Conservation (phyloP, 1,140 invertebrate genomes). For the Leptopilina clavipes region DNA sequence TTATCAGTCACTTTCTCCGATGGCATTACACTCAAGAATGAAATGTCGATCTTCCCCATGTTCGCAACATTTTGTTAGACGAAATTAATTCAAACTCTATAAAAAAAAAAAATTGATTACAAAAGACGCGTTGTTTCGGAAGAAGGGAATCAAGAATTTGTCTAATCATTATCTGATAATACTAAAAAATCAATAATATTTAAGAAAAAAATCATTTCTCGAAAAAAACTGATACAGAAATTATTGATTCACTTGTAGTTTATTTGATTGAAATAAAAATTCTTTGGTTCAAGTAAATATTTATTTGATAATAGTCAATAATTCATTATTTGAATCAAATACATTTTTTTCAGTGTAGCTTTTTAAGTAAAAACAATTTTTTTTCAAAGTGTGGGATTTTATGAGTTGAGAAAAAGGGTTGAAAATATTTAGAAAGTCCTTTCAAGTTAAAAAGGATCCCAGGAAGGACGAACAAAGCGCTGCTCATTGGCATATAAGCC, state of each 20-base stretch:
- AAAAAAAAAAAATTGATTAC: background rate
- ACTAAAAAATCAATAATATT: no score
- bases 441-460: slow-evolving; percentile 48
- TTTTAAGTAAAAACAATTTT: no score
- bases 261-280: no score
- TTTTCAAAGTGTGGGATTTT: no score
- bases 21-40: background rate
- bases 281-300: no score
- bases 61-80: background rate
- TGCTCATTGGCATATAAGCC: slow-evolving; percentile 51
- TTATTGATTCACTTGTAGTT: no score
- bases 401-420: background rate
- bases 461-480: slow-evolving; percentile 48
- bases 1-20: slow-evolving; percentile 14
- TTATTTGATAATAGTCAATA: no score
- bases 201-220: no score
- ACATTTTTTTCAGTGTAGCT: no score
- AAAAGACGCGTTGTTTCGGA: background rate
- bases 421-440: background rate
- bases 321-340: no score
- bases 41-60: background rate
- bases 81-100: slow-evolving; percentile 19
- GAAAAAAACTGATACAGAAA: no score
- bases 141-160: background rate
- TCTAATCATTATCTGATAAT: no score